phyloP scores from a whole-genome alignment of 2,113 vertebrate species.

The Grallaria varia region DNA sequence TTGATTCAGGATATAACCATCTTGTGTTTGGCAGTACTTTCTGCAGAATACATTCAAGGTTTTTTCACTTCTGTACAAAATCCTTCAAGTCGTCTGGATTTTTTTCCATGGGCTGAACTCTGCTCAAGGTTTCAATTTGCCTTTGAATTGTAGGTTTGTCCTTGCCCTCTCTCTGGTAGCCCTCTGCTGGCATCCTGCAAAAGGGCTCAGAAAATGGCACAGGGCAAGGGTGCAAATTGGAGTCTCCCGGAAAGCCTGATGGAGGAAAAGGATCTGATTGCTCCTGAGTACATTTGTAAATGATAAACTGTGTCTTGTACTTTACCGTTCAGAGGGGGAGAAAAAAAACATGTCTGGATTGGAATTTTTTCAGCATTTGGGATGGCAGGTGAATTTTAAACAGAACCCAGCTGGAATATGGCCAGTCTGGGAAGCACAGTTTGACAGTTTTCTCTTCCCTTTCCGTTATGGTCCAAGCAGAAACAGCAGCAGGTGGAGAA shows the following conservation, averaged over 20 bases:
- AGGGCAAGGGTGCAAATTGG: not conserved
- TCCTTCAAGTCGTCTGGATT: not conserved
- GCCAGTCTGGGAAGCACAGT: not conserved
- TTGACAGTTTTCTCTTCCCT: not conserved
- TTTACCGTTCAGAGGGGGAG: not conserved
- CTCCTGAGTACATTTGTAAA: not conserved
- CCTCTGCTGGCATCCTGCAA: not conserved
- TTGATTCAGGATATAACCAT: not conserved
- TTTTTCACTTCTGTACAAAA: not conserved
- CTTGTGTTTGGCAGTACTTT: not conserved
- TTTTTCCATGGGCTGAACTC: not conserved
- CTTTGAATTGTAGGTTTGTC: not conserved
- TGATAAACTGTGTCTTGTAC: not conserved
- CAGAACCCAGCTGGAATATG: not conserved
- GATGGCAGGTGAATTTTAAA: not conserved
- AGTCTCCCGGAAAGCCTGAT: not conserved
- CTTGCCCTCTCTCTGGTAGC: not conserved
- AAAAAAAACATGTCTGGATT: fast-evolving
- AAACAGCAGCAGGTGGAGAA: not conserved
- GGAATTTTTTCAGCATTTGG: not conserved
- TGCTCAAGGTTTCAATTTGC: not conserved
- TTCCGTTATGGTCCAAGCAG: not conserved
- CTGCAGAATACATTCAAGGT: not conserved
- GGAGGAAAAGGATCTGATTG: not conserved
- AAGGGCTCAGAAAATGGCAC: not conserved